These are phyloP conservation scores for Epizoanthus scotinus DNA, from an alignment of 92 coral and sea anemone genomes.

Conservation along the genomic window DNA sequence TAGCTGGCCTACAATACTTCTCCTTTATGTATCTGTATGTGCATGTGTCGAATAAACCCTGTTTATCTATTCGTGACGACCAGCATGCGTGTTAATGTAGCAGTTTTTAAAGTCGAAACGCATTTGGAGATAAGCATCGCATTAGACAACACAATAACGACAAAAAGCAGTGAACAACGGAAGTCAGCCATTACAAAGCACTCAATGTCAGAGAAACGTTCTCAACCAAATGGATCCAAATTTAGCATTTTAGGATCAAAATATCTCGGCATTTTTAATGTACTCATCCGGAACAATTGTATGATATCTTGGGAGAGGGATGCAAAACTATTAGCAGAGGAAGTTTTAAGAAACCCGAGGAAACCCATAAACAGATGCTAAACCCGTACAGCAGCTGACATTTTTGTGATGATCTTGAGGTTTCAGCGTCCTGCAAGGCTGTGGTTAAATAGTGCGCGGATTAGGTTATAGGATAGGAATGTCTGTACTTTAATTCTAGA, in stretches of 20 bases:
- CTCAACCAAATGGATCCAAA: neutral
- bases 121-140: slow-evolving; percentile 57
- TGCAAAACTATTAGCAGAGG: slow-evolving; percentile 11
- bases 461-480: no score
- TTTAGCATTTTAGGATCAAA: slow-evolving; percentile 2
- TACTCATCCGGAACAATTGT: neutral
- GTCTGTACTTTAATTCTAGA: no score
- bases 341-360: slow-evolving; percentile 15
- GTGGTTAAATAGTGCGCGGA: no score
- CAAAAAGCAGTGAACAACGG: slow-evolving; percentile 45
- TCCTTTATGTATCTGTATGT: no score
- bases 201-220: neutral
- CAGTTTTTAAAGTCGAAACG: neutral
- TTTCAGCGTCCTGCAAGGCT: neutral
- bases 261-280: neutral
- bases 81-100: neutral
- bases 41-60: neutral
- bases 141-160: slow-evolving; percentile 54
- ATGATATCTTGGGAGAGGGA: neutral
- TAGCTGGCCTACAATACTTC: no score
- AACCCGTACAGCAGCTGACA: neutral
- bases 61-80: slow-evolving; percentile 37
- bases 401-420: neutral
- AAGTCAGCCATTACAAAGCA: slow-evolving; percentile 23
- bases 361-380: slow-evolving; percentile 22